Conservation (phyloP, 2,797 vertebrate genomes). For the Acipenser ruthenus region DNA sequence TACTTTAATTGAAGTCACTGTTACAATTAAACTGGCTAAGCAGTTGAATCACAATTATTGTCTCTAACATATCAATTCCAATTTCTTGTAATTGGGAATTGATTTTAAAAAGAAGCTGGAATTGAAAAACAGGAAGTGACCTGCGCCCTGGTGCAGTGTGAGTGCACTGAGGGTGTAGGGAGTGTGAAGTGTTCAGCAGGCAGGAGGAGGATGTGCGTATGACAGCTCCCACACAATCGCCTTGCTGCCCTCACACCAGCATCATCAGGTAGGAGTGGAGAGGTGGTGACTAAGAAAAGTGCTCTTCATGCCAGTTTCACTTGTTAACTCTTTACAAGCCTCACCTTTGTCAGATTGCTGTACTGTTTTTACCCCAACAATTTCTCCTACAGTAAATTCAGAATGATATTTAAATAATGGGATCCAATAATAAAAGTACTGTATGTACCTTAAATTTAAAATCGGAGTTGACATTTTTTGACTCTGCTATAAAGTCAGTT, state of each 20-base stretch:
- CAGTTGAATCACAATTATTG: conserved; percentile 12
- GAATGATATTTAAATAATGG: too few relatives aligned
- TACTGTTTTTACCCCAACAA: too few relatives aligned
- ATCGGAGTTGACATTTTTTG: too few relatives aligned
- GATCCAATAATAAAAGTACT: too few relatives aligned
- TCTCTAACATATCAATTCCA: not conserved
- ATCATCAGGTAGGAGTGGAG: conserved; percentile 40
- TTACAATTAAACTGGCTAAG: conserved; percentile 4
- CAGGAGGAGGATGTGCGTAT: conserved; percentile 21
- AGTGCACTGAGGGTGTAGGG: conserved; percentile 5
- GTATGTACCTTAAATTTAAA: too few relatives aligned
- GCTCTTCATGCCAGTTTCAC: not conserved
- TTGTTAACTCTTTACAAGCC: too few relatives aligned
- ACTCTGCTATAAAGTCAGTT: too few relatives aligned
- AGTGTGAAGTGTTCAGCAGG: conserved; percentile 9
- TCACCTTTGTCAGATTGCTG: too few relatives aligned
- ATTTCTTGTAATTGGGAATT: not conserved
- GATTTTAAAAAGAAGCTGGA: not conserved
- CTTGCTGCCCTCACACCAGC: conserved; percentile 47
- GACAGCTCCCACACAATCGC: conserved; percentile 42
- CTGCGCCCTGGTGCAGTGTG: not conserved
- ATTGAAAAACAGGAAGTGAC: not conserved
- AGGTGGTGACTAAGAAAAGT: conserved; percentile 45
- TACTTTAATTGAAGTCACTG: not conserved
- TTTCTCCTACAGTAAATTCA: too few relatives aligned